Base-by-base conservation (phyloP, 2,113 vertebrate species). In the Alectura lathami region DNA sequence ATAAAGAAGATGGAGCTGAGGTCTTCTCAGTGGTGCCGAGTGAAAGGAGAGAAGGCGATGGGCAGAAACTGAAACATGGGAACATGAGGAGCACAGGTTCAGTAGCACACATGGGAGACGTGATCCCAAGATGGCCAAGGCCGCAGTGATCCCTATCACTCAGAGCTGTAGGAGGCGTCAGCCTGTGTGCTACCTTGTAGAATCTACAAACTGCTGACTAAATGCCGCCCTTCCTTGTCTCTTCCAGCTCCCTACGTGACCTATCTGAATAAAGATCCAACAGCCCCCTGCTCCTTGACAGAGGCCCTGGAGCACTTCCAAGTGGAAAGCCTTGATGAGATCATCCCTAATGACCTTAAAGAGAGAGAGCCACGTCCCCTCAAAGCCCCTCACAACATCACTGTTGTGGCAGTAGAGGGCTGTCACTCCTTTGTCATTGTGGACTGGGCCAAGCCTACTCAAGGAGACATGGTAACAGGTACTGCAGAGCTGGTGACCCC, bases 391-490 rank as follows among this genome's bases (percentile, higher is more conserved):
- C 98, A 99, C 73, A 99, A 99, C 94, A 98, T 99, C 96, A 99
- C 99, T 0, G 98, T 99, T 9, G 99, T 99, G 1, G 99, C 99
- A 67, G 98, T 99, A 63, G 99, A 99, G 97, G 99, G 99, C 86
- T 99, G 99, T 93, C 99, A 99, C 83, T 99, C 99, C 3, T 99
- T 99, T 79, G 99, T 99, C 94, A 99, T 99, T 48, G 94, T 99
- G 88, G 99, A 99, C 97, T 99, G 99, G 99, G 98, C 97, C 77
- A 98, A 98, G 64, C 99, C 99, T 23, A 77, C 98, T 68, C 98
- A 94, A 42, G 98, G 98, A 63, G 99, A 99, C 70, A 98, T 98
- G 98, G 98, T 99, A 68, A 99, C 99, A 98, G 99, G 99, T 99
- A 94, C 32, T 67, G 69, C 73, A 60, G 42, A 36, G 23, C 7